Conservation (phyloP, 2,888 invertebrate genomes). For the Eupithecia insigniata region DNA sequence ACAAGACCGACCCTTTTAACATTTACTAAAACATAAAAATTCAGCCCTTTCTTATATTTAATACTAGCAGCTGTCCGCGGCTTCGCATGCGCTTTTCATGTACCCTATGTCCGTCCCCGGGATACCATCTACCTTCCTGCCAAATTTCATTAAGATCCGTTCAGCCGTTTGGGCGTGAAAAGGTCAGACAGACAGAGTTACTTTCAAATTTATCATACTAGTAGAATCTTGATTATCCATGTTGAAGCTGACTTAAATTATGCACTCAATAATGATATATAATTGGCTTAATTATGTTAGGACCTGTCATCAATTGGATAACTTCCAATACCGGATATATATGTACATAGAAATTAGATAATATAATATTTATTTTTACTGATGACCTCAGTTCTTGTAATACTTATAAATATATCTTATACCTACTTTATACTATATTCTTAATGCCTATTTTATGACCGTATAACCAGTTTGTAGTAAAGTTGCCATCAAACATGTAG, state of each 20-base stretch:
- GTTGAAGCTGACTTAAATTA: neutral
- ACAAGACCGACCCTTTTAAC: no score
- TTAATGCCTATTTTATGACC: neutral
- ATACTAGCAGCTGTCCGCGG: no score
- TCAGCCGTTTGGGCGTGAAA: no score
- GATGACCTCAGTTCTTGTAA: constrained; percentile 19
- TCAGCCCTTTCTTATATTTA: neutral
- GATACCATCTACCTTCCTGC: no score
- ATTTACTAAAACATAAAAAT: neutral
- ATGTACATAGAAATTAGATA: constrained; percentile 10
- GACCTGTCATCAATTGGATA: constrained; percentile 16
- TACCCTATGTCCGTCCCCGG: no score
- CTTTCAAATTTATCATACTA: no score
- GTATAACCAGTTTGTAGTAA: constrained; percentile 11
- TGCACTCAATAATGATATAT: neutral
- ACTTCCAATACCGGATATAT: constrained; percentile 20
- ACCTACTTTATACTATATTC: neutral
- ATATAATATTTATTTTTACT: constrained; percentile 14
- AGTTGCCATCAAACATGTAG: neutral
- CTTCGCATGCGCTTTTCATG: no score
- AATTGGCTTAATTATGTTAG: neutral
- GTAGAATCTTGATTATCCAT: neutral
- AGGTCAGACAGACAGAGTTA: no score
- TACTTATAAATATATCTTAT: neutral
- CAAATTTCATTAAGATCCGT: no score